Conservation (phyloP, 2,888 invertebrate species). For the Gnatocerus cornutus region DNA sequence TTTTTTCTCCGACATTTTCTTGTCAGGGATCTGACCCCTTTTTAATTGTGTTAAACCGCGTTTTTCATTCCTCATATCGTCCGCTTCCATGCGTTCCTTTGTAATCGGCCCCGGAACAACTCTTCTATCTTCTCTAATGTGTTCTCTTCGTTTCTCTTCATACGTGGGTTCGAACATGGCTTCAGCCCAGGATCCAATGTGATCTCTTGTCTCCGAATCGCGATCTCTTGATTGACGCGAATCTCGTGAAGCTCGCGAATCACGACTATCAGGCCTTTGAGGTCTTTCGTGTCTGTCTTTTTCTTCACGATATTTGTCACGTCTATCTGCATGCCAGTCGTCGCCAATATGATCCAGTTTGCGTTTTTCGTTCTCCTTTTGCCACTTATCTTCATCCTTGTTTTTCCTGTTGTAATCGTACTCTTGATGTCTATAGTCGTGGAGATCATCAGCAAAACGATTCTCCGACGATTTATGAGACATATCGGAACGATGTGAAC, state of each 20-base stretch:
- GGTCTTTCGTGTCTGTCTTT: constrained; percentile 72
- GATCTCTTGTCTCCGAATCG: constrained; percentile 70
- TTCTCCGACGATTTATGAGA: constrained; percentile 60
- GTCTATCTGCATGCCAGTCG: constrained; percentile 62
- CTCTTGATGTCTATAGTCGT: constrained; percentile 61
- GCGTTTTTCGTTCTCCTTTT: constrained; percentile 53
- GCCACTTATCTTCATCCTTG: constrained; percentile 64
- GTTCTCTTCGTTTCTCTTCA: constrained; percentile 67
- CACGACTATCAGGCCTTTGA: constrained; percentile 76
- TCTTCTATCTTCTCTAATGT: constrained; percentile 65
- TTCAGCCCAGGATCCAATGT: constrained; percentile 72
- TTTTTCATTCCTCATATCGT: constrained; percentile 73
- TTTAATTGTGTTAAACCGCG: constrained; percentile 73
- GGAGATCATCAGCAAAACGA: constrained; percentile 67
- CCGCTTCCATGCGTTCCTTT: constrained; percentile 76
- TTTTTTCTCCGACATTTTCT: constrained; percentile 61
- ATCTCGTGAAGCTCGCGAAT: constrained; percentile 74
- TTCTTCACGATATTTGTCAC: constrained; percentile 61
- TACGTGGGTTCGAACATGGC: constrained; percentile 65
- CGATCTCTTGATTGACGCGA: constrained; percentile 71
- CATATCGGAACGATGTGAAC: constrained; percentile 42
- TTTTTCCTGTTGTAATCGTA: constrained; percentile 59
- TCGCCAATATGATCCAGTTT: constrained; percentile 48
- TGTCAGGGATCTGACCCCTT: constrained; percentile 66
- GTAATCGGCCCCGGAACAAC: constrained; percentile 77